Evolutionary conservation across 2,113 vertebrate species (phyloP).

Genomic region (Cettia cetti): DNA sequence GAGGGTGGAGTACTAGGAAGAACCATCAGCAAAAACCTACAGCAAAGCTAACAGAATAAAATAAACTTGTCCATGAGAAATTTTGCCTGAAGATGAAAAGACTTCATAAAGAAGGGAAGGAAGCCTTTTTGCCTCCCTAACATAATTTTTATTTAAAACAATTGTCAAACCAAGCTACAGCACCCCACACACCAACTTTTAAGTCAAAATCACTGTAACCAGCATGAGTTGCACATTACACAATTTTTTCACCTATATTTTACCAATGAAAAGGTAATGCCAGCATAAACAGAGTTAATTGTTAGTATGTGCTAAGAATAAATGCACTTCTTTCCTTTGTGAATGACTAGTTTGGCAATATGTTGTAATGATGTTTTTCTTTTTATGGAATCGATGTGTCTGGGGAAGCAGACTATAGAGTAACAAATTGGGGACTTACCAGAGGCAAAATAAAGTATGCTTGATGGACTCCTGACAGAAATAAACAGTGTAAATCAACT

Average conservation of each 20-base stretch:
- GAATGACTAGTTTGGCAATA: not conserved
- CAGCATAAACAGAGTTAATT: not conserved
- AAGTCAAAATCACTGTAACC: not conserved
- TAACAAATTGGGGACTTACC: not conserved
- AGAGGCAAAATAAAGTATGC: conserved; percentile 35
- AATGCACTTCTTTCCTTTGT: not conserved
- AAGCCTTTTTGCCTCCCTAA: not conserved
- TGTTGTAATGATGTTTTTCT: not conserved
- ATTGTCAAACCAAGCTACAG: not conserved
- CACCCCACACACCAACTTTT: not conserved
- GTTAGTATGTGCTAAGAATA: not conserved
- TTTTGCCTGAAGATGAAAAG: not conserved
- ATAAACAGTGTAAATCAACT: conserved; percentile 43
- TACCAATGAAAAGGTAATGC: not conserved
- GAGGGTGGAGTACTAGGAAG: not conserved
- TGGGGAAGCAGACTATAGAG: not conserved
- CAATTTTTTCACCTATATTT: not conserved
- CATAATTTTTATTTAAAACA: not conserved
- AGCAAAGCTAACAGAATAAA: not conserved
- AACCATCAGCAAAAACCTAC: not conserved
- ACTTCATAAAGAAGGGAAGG: not conserved
- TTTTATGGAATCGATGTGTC: not conserved
- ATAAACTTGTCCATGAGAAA: not conserved
- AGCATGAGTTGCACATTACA: not conserved
- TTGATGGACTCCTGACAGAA: conserved; percentile 41